Base-by-base conservation (phyloP, 1,140 invertebrate species). In the Pseudomyrmex flavicornis region DNA sequence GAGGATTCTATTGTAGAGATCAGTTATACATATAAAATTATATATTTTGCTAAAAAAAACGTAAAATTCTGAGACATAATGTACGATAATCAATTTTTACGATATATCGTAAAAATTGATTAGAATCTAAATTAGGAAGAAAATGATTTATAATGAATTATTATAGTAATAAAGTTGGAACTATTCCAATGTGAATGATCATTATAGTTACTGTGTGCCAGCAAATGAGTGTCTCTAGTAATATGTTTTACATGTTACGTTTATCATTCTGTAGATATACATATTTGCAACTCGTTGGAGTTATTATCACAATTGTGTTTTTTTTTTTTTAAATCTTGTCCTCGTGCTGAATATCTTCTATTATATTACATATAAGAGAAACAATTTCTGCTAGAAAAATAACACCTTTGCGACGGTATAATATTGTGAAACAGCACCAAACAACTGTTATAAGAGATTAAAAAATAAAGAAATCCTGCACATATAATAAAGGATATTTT, bases 151-250 rank as follows among this genome's bases (percentile, higher is more conserved):
- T n/a, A n/a, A n/a, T n/a, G n/a, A n/a, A n/a, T n/a, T n/a, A n/a
- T n/a, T 79, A 77, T 54, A 52, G 76, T 66, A 75, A 35, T 35
- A 35, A 35, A 35, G 80, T 91, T 92, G 91, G 91, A 92, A 50
- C 80, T 74, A 80, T 66, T 92, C 91, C 91, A 92, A 90, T 86
- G 82, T 59, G 79, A 62, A 90, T 90, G 83, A 91, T 89, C 86
- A 91, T 91, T 90, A 86, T 91, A 73, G 89, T 91, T 92, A 90
- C 89, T 88, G 79, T 85, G 26, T 35, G 86, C 86, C 84, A 89
- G 62, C 88, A 84, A 80, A 75, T 86, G 90, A 75, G 89, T 80
- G 75, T 85, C 80, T 90, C 62, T 54, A 82, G 75, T 80, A 89
- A 87, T 89, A 85, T 85, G 85, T 54, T 86, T 59, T 89, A 87